Base-by-base conservation (phyloP, 2,113 vertebrate species). In the Callorhinus ursinus region DNA sequence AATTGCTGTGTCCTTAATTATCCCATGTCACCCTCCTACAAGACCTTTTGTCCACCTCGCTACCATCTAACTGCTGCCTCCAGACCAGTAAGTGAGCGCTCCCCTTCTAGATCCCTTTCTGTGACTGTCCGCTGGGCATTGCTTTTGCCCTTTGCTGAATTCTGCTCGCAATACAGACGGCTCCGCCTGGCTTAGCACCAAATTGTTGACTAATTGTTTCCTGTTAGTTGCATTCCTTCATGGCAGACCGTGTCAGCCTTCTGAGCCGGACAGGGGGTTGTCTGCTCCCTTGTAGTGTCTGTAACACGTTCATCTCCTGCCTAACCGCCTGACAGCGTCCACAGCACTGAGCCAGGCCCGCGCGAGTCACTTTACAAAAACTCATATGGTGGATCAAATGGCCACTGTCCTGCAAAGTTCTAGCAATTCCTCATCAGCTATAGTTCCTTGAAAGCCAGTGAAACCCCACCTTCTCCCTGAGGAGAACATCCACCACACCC, bases 151-250 rank as follows among this genome's bases (percentile, higher is more conserved):
- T 80, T 76, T 59, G 18, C 90, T 42, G 81, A 59, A 53, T 21
- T 46, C 53, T 1, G 0, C 24, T 46, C 33, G 1, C 77, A 49
- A 1, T 0, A 2, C 2, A 31, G 26, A 69, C 1, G 0, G 65
- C 55, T 49, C 83, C 74, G 21, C n/a, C 92, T 57, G 59, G 24
- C 5, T 51, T 15, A 87, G 67, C 59, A 49, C n/a, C 33, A 51
- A 22, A 22, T 8, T 26, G 31, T 31, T 53, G 13, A 74, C n/a
- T 19, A 31, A 53, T 88, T 33, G 22, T 67, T 55, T 81, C 87
- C 51, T 57, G 49, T 7, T 15, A 36, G 61, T 80, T 33, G 22
- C 86, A n/a, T 63, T 21, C 74, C 61, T 57, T 42, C 49, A 0
- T 14, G 42, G 36, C 1, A 26, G 46, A 82, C 55, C 8, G 0